Base-by-base conservation (phyloP, 2,888 invertebrate species). In the Heliconius erato region DNA sequence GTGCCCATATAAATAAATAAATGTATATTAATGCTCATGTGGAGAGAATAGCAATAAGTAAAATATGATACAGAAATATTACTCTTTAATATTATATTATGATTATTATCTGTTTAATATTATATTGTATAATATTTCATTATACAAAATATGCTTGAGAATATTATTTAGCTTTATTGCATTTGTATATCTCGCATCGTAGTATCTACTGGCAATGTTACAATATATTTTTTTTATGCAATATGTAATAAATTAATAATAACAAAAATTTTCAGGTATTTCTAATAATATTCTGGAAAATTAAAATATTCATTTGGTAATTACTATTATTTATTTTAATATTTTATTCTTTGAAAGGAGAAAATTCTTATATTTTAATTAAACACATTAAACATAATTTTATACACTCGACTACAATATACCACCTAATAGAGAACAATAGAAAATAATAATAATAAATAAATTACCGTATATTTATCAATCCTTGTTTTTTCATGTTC, bases 401-500 rank as follows among this genome's bases (percentile, higher is more conserved):
- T 14, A 67, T 72, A 72, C 5, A 72, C 26, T 28, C 26, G 2
- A 16, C 19, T 0, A 26, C 7, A 69, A 71, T 49, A 14, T 68
- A 63, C 28, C 23, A 12, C 11, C 12, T 63, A 63, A n/a, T 32
- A 54, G 26, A 54, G 12, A 69, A 49, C 6, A 23, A 80, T 23
- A 44, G 35, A 59, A 76, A 80, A 76, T 74, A 74, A 68, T 26
- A 59, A 28, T 23, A 80, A 49, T 44, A 40, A 59, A 82, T 14
- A 63, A 49, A 89, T 91, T 89, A 96, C 95, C 93, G 95, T 95
- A 86, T 96, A 96, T 91, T 96, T 96, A 84, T 94, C 88, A 89
- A 93, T 91, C 91, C 94, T 91, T 74, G 91, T 94, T 92, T 94
- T 94, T 87, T 95, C 94, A 85, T 90, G 92, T 84, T 93, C 93